Conservation (phyloP, 2,797 vertebrate species). For the Hypotaenidia okinawae region DNA sequence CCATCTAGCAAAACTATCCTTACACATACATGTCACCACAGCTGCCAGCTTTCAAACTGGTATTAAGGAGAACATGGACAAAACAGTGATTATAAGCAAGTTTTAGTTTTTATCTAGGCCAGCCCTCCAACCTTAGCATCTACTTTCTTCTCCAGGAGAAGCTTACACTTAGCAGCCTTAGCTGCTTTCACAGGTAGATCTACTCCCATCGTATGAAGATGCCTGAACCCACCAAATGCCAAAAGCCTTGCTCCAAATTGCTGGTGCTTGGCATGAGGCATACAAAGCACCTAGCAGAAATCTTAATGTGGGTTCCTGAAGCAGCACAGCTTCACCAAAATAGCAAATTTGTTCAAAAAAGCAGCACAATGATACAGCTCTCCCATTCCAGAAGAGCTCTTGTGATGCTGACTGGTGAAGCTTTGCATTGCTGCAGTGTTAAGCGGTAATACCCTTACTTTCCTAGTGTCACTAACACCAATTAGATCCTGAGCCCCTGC, state of each 20-base stretch:
- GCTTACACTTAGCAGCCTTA: not conserved
- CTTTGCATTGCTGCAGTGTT: not conserved
- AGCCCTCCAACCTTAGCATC: not conserved
- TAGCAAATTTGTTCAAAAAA: not conserved
- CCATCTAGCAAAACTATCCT: not conserved
- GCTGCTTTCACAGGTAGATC: not conserved
- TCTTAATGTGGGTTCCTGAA: not conserved
- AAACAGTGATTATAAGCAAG: not conserved
- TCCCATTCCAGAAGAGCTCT: not conserved
- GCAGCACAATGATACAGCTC: not conserved
- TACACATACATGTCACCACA: fast-evolving
- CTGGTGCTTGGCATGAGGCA: not conserved
- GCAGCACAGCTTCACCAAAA: not conserved
- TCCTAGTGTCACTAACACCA: not conserved
- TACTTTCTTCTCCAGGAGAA: not conserved
- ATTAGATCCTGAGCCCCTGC: not conserved
- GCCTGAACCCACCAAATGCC: not conserved
- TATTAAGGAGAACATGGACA: not conserved
- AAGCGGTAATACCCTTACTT: not conserved
- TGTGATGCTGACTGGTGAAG: not conserved
- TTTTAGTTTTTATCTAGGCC: not conserved
- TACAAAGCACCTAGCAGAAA: not conserved
- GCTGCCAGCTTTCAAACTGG: not conserved
- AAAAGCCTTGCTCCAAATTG: not conserved
- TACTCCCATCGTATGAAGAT: fast-evolving